Conservation (phyloP, 2,797 vertebrate genomes). For the Ambastaia sidthimunki region DNA sequence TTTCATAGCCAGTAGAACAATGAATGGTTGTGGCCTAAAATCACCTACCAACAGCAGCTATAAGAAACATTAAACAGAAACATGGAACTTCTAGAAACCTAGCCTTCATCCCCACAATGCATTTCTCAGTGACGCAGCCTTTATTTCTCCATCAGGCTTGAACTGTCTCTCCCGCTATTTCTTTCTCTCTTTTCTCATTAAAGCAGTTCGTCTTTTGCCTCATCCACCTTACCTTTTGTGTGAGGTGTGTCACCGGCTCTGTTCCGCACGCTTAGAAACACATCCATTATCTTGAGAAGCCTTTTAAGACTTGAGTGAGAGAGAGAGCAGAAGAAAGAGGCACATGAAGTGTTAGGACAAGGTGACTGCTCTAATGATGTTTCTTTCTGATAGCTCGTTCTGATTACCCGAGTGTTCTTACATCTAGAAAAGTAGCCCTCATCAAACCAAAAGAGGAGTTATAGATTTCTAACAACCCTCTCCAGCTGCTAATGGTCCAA, state of each 20-base stretch:
- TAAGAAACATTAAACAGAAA: too few species aligned
- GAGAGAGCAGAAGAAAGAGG: constrained; percentile 18
- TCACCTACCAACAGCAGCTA: too few species aligned
- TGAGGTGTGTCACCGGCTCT: constrained; percentile 24
- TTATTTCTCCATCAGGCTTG: constrained; percentile 14
- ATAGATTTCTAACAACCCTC: constrained; percentile 53
- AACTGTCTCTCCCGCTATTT: not conserved
- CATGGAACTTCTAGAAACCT: too few species aligned
- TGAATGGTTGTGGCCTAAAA: too few species aligned
- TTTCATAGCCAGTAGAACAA: too few species aligned
- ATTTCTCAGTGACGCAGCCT: not conserved
- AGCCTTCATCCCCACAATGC: not conserved
- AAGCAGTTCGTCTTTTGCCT: constrained; percentile 12
- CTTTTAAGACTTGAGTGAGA: constrained; percentile 40
- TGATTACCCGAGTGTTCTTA: constrained; percentile 49
- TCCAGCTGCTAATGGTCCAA: constrained; percentile 53
- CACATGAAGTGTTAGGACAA: constrained; percentile 25
- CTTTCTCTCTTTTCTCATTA: constrained; percentile 30
- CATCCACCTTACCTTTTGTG: constrained; percentile 33
- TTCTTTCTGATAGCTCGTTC: constrained; percentile 43
- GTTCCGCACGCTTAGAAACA: constrained; percentile 36
- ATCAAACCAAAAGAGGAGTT: constrained; percentile 48
- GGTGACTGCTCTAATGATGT: constrained; percentile 54
- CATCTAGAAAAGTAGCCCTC: constrained; percentile 51
- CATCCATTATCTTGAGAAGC: constrained; percentile 37